Evolutionary conservation across 2,113 vertebrate species (phyloP).

Genomic region (Phalacrocorax brasilianus): DNA sequence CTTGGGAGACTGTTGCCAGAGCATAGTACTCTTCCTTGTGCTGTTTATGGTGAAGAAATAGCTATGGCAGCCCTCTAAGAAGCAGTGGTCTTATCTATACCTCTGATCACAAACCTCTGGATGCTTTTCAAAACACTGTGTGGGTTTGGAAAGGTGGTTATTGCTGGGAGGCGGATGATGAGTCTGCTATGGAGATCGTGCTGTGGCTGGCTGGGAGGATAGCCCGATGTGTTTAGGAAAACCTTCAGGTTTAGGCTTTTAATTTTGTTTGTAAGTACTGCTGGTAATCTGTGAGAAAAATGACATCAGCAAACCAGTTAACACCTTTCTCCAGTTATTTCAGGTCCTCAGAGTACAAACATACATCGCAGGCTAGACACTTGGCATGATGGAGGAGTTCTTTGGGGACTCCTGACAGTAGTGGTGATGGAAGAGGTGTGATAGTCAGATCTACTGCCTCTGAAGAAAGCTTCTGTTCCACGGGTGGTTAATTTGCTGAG

Average conservation of each 20-base stretch:
- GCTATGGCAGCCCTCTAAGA: background rate
- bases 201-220: background rate
- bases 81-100: background rate
- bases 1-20: background rate
- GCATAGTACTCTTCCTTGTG: background rate
- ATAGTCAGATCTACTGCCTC: background rate
- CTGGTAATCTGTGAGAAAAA: background rate
- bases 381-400: background rate
- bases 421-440: background rate
- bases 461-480: background rate
- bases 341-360: background rate
- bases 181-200: fast-evolving
- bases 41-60: background rate
- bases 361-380: background rate
- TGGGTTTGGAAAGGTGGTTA: background rate
- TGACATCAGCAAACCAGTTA: background rate
- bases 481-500: background rate
- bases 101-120: background rate
- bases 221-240: background rate
- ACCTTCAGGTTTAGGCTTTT: background rate
- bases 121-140: background rate
- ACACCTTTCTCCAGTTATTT: background rate
- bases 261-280: background rate
- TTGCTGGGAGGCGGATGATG: background rate
- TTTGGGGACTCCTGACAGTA: background rate